A percentile compares a stretch with the other conserved stretches of the same genome.
Evolutionary conservation across 2,113 vertebrate genomes (phyloP).

Genomic region (Clarias batrachus): DNA sequence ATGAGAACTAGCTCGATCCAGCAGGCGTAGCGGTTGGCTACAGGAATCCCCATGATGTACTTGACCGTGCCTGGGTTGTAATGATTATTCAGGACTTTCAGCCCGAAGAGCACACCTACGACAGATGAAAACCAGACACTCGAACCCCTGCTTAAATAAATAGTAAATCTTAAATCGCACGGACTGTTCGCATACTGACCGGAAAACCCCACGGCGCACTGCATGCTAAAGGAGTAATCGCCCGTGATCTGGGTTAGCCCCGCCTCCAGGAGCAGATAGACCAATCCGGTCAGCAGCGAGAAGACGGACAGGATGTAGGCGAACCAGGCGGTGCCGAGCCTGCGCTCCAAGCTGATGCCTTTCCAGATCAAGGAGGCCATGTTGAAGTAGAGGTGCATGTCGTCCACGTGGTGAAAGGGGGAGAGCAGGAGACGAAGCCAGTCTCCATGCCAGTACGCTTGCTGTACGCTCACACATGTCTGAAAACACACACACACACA

Average conservation of each 20-base stretch:
- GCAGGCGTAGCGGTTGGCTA: slow-evolving; percentile 82
- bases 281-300: slow-evolving; percentile 81
- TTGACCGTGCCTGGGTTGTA: slow-evolving; percentile 82
- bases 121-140: slow-evolving; percentile 6
- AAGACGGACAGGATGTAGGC: slow-evolving; percentile 80
- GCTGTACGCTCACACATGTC: slow-evolving; percentile 83
- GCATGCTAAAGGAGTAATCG: slow-evolving; percentile 73
- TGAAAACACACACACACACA: slow-evolving; percentile 35
- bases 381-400: slow-evolving; percentile 95
- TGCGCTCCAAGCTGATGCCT: slow-evolving; percentile 81
- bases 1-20: slow-evolving; percentile 91
- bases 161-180: not conserved
- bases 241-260: slow-evolving; percentile 69
- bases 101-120: slow-evolving; percentile 90
- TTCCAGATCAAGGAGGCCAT: slow-evolving; percentile 94
- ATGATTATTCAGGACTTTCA: slow-evolving; percentile 92
- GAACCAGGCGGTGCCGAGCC: slow-evolving; percentile 82
- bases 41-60: slow-evolving; percentile 76
- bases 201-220: slow-evolving; percentile 92
- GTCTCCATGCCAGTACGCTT: slow-evolving; percentile 73
- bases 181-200: slow-evolving; percentile 66
- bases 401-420: slow-evolving; percentile 86
- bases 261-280: slow-evolving; percentile 82
- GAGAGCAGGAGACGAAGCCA: slow-evolving; percentile 87
- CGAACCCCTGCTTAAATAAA: not conserved